phyloP scores from a whole-genome alignment of 2,113 vertebrate species.

The Psophia crepitans region DNA sequence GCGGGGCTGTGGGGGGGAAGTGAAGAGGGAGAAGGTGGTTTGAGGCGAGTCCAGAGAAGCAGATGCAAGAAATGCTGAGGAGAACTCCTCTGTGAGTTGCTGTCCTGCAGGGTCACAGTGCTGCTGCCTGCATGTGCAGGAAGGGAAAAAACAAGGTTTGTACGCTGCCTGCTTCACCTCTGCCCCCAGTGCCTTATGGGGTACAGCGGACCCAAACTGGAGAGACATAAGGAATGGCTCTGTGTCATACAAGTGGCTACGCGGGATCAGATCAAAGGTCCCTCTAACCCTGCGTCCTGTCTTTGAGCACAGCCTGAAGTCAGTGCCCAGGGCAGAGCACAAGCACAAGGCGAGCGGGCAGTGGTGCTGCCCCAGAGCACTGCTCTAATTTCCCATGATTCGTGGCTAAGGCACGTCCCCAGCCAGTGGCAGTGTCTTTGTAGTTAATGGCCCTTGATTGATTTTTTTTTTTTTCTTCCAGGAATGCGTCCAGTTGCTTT shows the following conservation, averaged over 20 bases:
- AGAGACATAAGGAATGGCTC: background rate
- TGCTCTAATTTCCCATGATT: background rate
- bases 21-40: background rate
- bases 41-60: background rate
- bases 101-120: fast-evolving
- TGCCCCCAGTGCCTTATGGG: background rate
- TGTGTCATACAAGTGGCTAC: background rate
- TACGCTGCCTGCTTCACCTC: fast-evolving
- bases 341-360: background rate
- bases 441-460: conserved; percentile 23
- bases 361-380: background rate
- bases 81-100: background rate
- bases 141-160: too few relatives aligned
- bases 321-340: background rate
- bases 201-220: background rate
- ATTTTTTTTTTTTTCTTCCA: conserved; percentile 37
- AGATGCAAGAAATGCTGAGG: background rate
- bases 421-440: conserved; percentile 23
- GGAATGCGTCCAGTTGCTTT: background rate
- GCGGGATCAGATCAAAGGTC: background rate
- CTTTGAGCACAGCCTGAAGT: background rate
- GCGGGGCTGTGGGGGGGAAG: background rate
- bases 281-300: background rate
- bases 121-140: fast-evolving
- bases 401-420: conserved; percentile 3